Evolutionary conservation across 2,797 vertebrate genomes (phyloP).

Genomic region (Danionella dracula): DNA sequence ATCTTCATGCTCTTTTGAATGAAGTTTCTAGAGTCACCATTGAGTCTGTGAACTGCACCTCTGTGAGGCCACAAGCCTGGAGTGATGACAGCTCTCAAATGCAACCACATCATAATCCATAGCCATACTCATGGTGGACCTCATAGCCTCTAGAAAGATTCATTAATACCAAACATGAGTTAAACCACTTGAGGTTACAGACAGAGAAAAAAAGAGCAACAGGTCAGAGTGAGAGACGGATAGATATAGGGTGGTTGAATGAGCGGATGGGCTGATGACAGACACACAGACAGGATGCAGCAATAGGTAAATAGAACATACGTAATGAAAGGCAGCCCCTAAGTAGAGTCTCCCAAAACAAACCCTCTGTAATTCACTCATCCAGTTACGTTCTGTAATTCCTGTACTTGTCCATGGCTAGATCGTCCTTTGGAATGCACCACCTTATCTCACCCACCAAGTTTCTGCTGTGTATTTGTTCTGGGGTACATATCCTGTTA

Average conservation of each 20-base stretch:
- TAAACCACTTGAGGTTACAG: too few species aligned
- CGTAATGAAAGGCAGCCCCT: conserved; percentile 20
- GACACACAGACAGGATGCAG: background rate
- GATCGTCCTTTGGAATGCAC: conserved; percentile 11
- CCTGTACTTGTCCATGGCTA: conserved; percentile 43
- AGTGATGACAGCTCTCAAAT: background rate
- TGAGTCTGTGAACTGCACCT: conserved; percentile 2
- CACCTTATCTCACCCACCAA: background rate
- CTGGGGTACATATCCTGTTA: conserved; percentile 24
- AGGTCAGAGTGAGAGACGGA: too few species aligned
- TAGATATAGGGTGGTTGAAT: too few species aligned
- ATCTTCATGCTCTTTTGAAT: background rate
- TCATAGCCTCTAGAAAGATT: background rate
- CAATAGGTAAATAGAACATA: conserved; percentile 1
- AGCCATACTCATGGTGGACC: background rate
- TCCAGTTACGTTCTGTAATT: conserved; percentile 54
- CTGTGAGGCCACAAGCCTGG: background rate
- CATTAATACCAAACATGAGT: too few species aligned
- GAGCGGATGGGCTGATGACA: too few species aligned
- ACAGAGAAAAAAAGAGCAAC: too few species aligned
- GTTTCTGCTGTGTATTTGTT: conserved; percentile 21
- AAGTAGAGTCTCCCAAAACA: background rate
- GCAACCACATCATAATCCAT: conserved; percentile 2
- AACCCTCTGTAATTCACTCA: conserved; percentile 25
- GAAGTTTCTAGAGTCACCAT: background rate